phyloP scores from a whole-genome alignment of 2,888 invertebrate genomes.

The Drosophila barbarae region DNA sequence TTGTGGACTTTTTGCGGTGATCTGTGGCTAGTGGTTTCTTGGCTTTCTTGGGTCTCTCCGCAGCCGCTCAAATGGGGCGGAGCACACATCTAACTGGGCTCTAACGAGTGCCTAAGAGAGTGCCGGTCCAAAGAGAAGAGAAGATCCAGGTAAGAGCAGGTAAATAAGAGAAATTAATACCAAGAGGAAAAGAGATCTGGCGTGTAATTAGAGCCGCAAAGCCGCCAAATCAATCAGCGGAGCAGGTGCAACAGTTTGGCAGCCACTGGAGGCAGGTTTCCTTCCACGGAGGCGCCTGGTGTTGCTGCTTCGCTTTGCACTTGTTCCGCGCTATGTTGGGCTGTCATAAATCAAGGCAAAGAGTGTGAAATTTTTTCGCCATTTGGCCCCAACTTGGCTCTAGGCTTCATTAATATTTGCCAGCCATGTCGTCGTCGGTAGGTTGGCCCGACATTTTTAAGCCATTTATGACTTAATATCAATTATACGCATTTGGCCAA shows the following conservation, averaged over 20 bases:
- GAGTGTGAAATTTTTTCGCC: conserved; percentile 71
- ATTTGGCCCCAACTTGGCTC: conserved; percentile 42
- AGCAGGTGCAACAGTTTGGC: conserved; percentile 64
- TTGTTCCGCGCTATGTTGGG: conserved; percentile 26
- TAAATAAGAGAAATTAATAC: conserved; percentile 1
- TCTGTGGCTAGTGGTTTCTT: conserved; percentile 21
- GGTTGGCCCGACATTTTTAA: conserved; percentile 60
- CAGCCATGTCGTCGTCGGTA: conserved; percentile 33
- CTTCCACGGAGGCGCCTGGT: conserved; percentile 44
- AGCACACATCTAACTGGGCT: conserved; percentile 43
- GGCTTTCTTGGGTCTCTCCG: conserved; percentile 20
- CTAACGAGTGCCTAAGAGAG: conserved; percentile 36
- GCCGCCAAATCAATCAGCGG: conserved; percentile 54
- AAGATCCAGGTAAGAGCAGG: conserved; percentile 16
- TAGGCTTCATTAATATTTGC: conserved; percentile 39
- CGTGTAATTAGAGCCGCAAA: conserved; percentile 36
- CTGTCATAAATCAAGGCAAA: conserved; percentile 67
- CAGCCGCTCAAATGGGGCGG: conserved; percentile 50
- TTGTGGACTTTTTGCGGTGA: conserved; percentile 23
- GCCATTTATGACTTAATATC: conserved; percentile 74
- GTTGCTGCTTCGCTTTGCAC: conserved; percentile 7
- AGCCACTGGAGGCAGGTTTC: conserved; percentile 64
- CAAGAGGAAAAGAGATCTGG: conserved; percentile 5
- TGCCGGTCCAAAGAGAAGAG: conserved; percentile 14
- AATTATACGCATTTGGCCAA: conserved; percentile 70